A percentile compares a stretch with the other conserved stretches of the same genome.
Conservation (phyloP, 2,888 invertebrate species). For the Acleris sparsana region DNA sequence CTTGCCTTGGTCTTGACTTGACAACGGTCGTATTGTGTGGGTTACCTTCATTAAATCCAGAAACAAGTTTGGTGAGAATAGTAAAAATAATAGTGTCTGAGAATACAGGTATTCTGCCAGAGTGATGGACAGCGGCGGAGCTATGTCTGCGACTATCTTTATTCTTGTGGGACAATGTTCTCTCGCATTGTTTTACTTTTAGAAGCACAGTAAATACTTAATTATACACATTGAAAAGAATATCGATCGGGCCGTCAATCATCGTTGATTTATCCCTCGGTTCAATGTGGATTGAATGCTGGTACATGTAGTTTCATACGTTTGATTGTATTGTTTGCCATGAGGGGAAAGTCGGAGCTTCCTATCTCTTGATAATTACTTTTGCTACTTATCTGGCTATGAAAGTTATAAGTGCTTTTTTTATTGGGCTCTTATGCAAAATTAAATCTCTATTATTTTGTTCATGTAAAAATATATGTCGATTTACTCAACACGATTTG, state of each 20-base stretch:
- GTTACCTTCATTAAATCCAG: constrained; percentile 22
- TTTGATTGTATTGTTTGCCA: constrained; percentile 48
- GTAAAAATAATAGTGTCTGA: constrained; percentile 26
- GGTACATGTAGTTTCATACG: constrained; percentile 39
- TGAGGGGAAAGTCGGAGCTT: constrained; percentile 58
- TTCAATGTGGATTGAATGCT: constrained; percentile 1
- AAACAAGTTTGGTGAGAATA: constrained; percentile 26
- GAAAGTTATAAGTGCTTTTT: constrained; percentile 23
- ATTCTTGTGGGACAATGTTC: constrained; percentile 8
- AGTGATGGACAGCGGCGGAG: background rate
- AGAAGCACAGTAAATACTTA: constrained; percentile 22
- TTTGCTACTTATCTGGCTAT: constrained; percentile 44
- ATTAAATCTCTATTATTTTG: background rate
- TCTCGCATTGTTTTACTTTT: constrained; percentile 23
- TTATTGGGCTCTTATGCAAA: background rate
- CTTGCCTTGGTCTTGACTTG: constrained; percentile 14
- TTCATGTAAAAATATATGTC: background rate
- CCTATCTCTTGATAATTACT: constrained; percentile 46
- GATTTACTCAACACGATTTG: no score
- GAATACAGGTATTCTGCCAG: background rate
- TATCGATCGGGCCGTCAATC: constrained; percentile 39
- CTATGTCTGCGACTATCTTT: constrained; percentile 1
- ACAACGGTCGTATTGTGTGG: constrained; percentile 11
- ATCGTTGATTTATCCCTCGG: constrained; percentile 39
- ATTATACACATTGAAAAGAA: constrained; percentile 34